Evolutionary conservation across 2,888 invertebrate genomes (phyloP), one percentile per base, ranked within the genome.

Genomic region (Netelia inedita): DNA sequence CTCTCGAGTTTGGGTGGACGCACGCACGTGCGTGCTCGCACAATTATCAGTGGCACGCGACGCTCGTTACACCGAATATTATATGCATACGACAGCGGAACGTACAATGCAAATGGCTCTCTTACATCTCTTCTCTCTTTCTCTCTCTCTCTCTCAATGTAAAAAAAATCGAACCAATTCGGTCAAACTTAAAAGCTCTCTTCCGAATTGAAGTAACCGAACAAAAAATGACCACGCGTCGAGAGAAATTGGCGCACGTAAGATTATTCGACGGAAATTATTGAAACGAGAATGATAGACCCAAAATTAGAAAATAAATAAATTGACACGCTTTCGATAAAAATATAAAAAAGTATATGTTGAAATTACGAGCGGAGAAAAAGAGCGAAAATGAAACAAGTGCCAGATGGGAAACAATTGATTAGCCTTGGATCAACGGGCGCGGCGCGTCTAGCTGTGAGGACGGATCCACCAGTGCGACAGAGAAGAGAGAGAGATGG

Each of bases 371-470:
- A 55, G 35, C 21, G 28, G 43, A 10, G 21, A 65, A 43, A 63
- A 66, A 69, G 53, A 21, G 59, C 19, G 28, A 46, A 55, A 35
- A 75, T 21, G 57, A 50, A 59, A 21, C 11, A 61, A 73, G 68
- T 50, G 81, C 57, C 50, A 50, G 71, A 59, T 69, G 78, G 69
- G 73, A 79, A 85, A 74, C 82, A 85, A 88, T 91, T 88, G 89
- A 90, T 91, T 90, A 88, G 88, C 83, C 86, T 83, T 87, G 88
- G 87, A 89, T 90, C 87, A 90, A 85, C 89, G 90, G 89, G 88
- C 83, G 87, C 89, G 89, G 88, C 89, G 85, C 86, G 87, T 85
- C 83, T 85, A 79, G 85, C 68, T 61, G 74, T 63, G 82, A 68
- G 72, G 82, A 63, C 23, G 78, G 85, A 88, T 82, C 85, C 74